These are phyloP conservation scores for Heloderma charlesbogerti DNA, from an alignment of 2,113 vertebrate genomes.

Conservation along the genomic window DNA sequence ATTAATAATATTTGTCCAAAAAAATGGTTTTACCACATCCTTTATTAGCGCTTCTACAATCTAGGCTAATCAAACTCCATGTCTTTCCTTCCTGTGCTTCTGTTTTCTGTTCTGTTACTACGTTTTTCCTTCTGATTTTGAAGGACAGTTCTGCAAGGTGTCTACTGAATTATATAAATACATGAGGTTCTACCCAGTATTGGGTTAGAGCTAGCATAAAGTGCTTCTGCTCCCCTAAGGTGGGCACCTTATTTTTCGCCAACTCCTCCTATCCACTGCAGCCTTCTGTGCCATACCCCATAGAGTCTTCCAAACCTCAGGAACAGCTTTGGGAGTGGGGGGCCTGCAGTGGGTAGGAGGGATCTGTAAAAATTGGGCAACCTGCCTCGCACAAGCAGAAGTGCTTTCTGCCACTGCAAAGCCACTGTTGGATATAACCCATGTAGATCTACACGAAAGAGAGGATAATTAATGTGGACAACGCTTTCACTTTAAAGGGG, in stretches of 20 bases:
- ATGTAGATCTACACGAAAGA: no score
- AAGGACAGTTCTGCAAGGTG: constrained; percentile 44
- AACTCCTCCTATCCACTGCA: not conserved
- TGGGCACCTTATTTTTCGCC: not conserved
- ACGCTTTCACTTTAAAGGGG: no score
- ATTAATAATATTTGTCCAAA: constrained; percentile 64
- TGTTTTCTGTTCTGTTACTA: constrained; percentile 30
- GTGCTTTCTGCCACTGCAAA: no score
- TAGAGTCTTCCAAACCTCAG: not conserved
- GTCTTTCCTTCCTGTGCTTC: constrained; percentile 22
- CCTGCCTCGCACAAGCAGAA: no score
- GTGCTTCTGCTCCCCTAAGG: not conserved
- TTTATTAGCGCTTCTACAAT: constrained; percentile 63
- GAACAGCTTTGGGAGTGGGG: not conserved
- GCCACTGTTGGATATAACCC: no score
- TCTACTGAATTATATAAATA: constrained; percentile 40
- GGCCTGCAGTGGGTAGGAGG: not conserved
- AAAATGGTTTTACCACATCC: constrained; percentile 49
- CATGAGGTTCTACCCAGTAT: not conserved
- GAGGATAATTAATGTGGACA: no score
- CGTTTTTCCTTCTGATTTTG: constrained; percentile 24
- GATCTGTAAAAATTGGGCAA: no score
- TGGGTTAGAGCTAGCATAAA: not conserved
- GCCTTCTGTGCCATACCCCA: not conserved
- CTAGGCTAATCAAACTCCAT: constrained; percentile 16